A percentile compares a stretch with the other conserved stretches of the same genome.
These are phyloP conservation scores for Pardalotus punctatus DNA, from an alignment of 2,113 vertebrate genomes.

Conservation along the genomic window DNA sequence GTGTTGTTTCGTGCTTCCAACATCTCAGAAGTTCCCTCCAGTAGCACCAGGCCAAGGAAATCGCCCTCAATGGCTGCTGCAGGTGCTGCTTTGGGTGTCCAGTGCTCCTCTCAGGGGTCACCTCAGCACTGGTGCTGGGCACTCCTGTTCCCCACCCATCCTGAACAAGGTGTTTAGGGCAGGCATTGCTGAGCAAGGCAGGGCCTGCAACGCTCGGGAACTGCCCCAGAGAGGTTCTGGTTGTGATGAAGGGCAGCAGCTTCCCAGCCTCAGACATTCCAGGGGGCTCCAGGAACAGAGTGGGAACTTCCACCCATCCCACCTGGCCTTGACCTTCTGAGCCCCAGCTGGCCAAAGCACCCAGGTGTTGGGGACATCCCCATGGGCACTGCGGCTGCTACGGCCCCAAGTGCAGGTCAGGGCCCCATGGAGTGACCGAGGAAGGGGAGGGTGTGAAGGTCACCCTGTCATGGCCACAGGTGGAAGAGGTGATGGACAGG, in stretches of 20 bases:
- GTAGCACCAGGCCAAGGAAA: not conserved
- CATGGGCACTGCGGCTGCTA: not conserved
- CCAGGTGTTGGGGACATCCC: not conserved
- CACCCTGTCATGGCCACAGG: not conserved
- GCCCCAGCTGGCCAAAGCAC: not conserved
- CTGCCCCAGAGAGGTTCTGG: not conserved
- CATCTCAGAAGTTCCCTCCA: not conserved
- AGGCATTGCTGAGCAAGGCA: not conserved
- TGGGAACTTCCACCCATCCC: not conserved
- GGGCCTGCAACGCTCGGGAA: not conserved
- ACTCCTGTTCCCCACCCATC: not conserved
- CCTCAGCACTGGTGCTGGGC: not conserved
- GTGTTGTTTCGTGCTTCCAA: not conserved
- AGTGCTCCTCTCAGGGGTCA: not conserved
- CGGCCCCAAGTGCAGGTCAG: not conserved
- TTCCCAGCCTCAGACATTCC: not conserved
- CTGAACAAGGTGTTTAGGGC: not conserved
- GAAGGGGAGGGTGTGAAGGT: not conserved
- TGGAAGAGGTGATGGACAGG: not conserved
- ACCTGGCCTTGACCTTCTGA: not conserved
- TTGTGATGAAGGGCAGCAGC: not conserved
- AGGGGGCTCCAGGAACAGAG: not conserved
- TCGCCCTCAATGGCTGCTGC: not conserved
- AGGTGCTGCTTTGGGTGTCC: not conserved
- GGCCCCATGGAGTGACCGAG: no score